phyloP scores from a whole-genome alignment of 1,140 invertebrate species.

The Uloborus diversus region DNA sequence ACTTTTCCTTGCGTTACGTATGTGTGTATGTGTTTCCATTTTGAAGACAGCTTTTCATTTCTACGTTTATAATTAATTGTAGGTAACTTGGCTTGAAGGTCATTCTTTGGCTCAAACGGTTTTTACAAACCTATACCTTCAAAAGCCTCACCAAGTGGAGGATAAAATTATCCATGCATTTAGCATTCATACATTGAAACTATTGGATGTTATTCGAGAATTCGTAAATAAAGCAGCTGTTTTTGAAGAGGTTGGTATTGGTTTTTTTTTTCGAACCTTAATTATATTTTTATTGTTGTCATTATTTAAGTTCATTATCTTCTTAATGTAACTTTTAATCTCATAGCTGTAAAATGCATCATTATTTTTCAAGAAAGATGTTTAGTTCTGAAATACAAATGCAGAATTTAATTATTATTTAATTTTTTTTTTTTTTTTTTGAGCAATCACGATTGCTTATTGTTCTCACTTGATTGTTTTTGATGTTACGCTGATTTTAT shows the following conservation, averaged over 20 bases:
- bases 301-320: neutral
- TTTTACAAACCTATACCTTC: constrained; percentile 95
- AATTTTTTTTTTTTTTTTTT: neutral
- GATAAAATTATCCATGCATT: constrained; percentile 87
- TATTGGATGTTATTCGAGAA: constrained; percentile 89
- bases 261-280: neutral
- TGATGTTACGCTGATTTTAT: no score
- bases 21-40: no score
- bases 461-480: no score
- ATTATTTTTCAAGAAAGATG: neutral
- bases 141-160: constrained; percentile 85
- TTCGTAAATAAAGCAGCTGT: constrained; percentile 66
- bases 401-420: constrained; percentile 11
- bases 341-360: neutral
- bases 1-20: no score
- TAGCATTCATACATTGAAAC: constrained; percentile 87
- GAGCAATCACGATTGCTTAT: no score
- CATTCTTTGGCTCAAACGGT: constrained; percentile 96
- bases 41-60: no score
- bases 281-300: neutral
- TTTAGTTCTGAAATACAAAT: neutral
- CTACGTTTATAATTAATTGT: neutral
- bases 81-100: constrained; percentile 90
- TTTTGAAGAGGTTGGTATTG: constrained; percentile 69
- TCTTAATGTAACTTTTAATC: neutral